phyloP scores from a whole-genome alignment of 2,888 invertebrate genomes.

The Standfussiana lucernea region DNA sequence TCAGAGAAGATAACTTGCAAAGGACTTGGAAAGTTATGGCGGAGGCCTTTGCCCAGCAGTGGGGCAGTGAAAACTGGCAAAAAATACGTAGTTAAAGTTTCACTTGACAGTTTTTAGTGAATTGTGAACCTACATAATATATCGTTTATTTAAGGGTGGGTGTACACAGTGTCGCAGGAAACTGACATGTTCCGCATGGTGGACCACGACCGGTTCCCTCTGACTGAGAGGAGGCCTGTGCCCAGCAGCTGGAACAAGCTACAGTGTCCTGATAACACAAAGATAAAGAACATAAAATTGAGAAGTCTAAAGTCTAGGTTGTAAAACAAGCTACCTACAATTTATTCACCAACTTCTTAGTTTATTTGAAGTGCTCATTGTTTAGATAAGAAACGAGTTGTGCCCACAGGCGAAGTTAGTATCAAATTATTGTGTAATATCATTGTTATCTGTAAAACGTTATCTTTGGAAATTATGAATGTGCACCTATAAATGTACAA shows the following conservation, averaged over 20 bases:
- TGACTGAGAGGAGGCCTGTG: not conserved
- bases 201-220: not conserved
- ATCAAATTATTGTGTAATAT: conserved; percentile 61
- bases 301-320: conserved; percentile 23
- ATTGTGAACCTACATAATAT: not conserved
- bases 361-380: conserved; percentile 49
- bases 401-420: conserved; percentile 39
- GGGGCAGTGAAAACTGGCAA: no score
- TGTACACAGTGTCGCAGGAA: conserved; percentile 9
- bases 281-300: conserved; percentile 32
- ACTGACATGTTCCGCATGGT: not conserved
- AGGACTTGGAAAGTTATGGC: no score
- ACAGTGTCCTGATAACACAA: conserved; percentile 3
- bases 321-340: conserved; percentile 38
- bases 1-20: no score
- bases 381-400: conserved; percentile 51
- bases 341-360: conserved; percentile 43
- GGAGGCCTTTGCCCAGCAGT: no score
- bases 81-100: no score
- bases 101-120: not conserved
- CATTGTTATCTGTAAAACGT: conserved; percentile 56
- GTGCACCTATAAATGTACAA: conserved; percentile 30
- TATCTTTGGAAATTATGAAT: conserved; percentile 56
- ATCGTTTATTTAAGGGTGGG: conserved; percentile 8
- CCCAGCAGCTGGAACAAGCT: not conserved